A percentile compares a stretch with the other conserved stretches of the same genome.
These are phyloP conservation scores for Rotaria sp. DNA, from an alignment of 2,888 invertebrate genomes.

Conservation along the genomic window DNA sequence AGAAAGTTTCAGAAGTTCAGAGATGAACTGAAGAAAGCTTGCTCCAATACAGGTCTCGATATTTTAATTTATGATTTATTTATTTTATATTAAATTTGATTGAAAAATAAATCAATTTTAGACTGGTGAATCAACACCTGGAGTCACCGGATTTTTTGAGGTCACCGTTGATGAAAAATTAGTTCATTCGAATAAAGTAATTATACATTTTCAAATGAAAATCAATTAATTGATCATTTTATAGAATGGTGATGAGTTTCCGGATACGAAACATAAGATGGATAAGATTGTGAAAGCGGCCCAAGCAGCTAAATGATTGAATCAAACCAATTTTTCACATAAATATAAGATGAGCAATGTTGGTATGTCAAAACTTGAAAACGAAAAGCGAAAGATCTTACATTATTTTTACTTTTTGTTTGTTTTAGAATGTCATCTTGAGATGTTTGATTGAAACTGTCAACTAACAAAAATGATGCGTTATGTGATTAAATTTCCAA, in stretches of 20 bases:
- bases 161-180: neutral
- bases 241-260: neutral
- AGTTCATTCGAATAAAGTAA: neutral
- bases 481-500: neutral
- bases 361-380: neutral
- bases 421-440: neutral
- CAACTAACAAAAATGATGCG: neutral
- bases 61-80: neutral
- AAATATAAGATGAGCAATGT: neutral
- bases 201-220: neutral
- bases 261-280: neutral
- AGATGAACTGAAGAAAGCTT: constrained; percentile 7
- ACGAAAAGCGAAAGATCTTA: no score
- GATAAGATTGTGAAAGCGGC: neutral
- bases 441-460: neutral
- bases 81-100: neutral
- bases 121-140: neutral
- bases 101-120: neutral
- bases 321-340: neutral
- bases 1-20: neutral
- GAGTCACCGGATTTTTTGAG: neutral
- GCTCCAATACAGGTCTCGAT: neutral
- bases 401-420: no score
- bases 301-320: neutral
- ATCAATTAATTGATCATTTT: no score